phyloP scores from a whole-genome alignment of 2,113 vertebrate genomes.

The Marcusenius ussheri region DNA sequence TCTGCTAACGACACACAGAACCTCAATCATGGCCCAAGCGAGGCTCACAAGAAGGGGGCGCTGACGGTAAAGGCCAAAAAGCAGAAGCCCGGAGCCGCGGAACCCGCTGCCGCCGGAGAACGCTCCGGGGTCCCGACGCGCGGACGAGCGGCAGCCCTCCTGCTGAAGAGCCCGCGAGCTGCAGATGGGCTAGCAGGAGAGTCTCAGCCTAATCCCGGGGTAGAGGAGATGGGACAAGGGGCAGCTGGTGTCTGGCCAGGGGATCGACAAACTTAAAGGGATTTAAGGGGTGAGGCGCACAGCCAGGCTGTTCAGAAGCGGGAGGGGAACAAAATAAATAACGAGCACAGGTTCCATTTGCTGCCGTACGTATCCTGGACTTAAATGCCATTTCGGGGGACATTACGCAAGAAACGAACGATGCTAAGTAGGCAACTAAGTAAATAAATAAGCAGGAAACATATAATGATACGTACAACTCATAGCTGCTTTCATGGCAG shows the following conservation, averaged over 20 bases:
- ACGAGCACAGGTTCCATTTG: background rate
- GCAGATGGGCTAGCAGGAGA: background rate
- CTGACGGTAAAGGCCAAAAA: background rate
- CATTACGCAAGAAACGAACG: background rate
- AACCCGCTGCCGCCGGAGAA: background rate
- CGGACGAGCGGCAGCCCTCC: background rate
- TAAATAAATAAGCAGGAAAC: constrained; percentile 1
- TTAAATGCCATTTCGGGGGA: background rate
- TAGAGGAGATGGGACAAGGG: constrained; percentile 32
- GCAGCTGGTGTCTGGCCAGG: constrained; percentile 63
- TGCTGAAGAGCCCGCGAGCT: background rate
- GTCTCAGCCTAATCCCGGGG: constrained; percentile 12
- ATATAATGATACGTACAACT: background rate
- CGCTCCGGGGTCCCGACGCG: background rate
- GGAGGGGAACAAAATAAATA: background rate
- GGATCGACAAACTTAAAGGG: constrained; percentile 48
- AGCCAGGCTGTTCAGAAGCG: background rate
- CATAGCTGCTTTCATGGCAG: background rate
- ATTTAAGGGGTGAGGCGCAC: constrained; percentile 32
- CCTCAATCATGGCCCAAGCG: background rate
- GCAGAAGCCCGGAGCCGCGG: background rate
- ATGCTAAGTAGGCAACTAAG: background rate
- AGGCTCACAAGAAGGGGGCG: background rate
- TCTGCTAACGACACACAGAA: background rate
- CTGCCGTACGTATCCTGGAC: background rate